phyloP scores from a whole-genome alignment of 2,113 vertebrate species.

The Proteles cristata region DNA sequence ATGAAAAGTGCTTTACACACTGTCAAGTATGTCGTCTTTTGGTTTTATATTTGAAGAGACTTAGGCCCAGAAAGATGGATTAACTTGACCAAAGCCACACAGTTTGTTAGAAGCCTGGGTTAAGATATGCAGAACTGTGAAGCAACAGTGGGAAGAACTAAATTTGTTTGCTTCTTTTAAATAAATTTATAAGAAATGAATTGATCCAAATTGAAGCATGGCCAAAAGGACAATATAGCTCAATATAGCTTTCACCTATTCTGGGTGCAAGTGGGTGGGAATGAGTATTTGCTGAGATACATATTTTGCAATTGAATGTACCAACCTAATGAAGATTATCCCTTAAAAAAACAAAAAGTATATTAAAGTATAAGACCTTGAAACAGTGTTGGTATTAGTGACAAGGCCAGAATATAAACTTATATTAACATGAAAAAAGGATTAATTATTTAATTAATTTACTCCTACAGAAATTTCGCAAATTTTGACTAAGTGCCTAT shows the following conservation, averaged over 20 bases:
- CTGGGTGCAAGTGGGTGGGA: background rate
- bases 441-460: slow-evolving; percentile 3
- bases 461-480: background rate
- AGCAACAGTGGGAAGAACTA: background rate
- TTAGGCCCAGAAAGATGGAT: background rate
- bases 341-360: background rate
- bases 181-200: background rate
- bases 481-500: slow-evolving; percentile 26
- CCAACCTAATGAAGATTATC: background rate
- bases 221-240: background rate
- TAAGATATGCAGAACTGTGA: background rate
- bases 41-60: slow-evolving; percentile 38
- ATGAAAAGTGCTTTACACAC: background rate
- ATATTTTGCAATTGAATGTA: background rate
- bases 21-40: background rate
- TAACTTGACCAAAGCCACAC: background rate
- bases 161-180: background rate
- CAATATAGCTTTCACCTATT: background rate
- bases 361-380: background rate
- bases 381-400: background rate
- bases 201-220: background rate
- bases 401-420: background rate
- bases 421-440: background rate
- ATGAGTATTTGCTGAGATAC: background rate
- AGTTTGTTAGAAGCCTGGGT: background rate